Evolutionary conservation across 2,797 vertebrate genomes (phyloP).

Genomic region (Muscicapa comitata): DNA sequence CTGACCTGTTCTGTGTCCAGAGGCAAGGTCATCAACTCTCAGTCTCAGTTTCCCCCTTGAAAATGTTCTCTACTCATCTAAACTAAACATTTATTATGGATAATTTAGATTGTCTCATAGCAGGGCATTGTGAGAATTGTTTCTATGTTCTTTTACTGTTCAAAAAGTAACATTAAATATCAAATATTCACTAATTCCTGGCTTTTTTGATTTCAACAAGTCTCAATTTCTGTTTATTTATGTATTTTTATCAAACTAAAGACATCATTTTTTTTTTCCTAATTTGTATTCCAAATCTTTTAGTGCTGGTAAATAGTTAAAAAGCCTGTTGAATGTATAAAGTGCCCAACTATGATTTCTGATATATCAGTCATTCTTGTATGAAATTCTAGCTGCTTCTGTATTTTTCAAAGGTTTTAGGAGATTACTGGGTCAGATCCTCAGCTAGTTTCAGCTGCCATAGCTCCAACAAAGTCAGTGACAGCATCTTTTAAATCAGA

Average conservation of each 20-base stretch:
- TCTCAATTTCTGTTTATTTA: background rate
- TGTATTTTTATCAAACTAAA: background rate
- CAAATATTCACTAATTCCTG: background rate
- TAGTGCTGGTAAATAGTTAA: background rate
- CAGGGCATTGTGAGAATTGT: background rate
- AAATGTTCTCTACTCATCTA: background rate
- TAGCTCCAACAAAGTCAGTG: background rate
- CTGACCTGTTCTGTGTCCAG: background rate
- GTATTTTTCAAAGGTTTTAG: background rate
- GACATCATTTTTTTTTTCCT: background rate
- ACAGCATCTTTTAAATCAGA: constrained; percentile 21
- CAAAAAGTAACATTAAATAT: background rate
- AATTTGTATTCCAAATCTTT: background rate
- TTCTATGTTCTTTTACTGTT: background rate
- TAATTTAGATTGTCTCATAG: background rate
- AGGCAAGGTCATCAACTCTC: background rate
- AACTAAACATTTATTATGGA: background rate
- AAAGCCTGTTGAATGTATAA: background rate
- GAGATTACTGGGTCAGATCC: background rate
- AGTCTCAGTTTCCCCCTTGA: background rate
- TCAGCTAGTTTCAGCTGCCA: constrained; percentile 3
- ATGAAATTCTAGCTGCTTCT: background rate
- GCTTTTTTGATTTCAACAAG: background rate
- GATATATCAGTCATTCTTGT: background rate
- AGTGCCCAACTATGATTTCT: background rate